Percentiles rank a stretch among this genome's conserved stretches.
Conservation (phyloP, 2,113 vertebrate species). For the Hypanus sabinus region DNA sequence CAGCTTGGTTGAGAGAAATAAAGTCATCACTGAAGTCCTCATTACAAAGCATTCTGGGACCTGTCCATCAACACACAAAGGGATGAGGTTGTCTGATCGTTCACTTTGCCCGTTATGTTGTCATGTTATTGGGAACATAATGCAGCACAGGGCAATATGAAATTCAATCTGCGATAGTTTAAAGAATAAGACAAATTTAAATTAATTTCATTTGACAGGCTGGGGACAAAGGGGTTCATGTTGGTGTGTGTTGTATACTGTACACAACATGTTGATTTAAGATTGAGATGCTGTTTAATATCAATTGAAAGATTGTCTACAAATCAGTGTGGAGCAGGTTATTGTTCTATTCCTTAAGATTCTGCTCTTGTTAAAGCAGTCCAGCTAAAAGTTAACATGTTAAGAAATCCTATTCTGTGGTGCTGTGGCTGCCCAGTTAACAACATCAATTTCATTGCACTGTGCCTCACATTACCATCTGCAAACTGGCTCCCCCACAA, state of each 20-base stretch:
- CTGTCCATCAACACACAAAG: constrained; percentile 46
- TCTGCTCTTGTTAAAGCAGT: neutral
- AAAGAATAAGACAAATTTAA: neutral
- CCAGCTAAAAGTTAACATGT: neutral
- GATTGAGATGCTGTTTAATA: neutral
- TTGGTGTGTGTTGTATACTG: neutral
- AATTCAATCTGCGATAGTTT: neutral
- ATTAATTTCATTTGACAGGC: neutral
- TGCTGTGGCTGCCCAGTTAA: neutral
- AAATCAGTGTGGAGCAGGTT: neutral
- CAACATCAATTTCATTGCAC: neutral
- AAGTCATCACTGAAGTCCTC: constrained; percentile 47
- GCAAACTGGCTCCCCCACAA: neutral
- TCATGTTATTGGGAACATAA: neutral
- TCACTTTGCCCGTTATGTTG: neutral
- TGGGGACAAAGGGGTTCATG: neutral
- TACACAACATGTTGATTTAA: neutral
- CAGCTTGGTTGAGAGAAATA: constrained; percentile 47
- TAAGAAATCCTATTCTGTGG: neutral
- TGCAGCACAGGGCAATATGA: neutral
- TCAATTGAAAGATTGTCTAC: neutral
- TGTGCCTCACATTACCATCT: neutral
- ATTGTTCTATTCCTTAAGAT: neutral
- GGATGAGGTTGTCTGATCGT: constrained; percentile 7
- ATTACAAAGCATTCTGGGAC: constrained; percentile 43